Percentiles rank a stretch among this genome's conserved stretches.
These are phyloP conservation scores for Hoplias malabaricus DNA, from an alignment of 2,113 vertebrate genomes.

Conservation along the genomic window DNA sequence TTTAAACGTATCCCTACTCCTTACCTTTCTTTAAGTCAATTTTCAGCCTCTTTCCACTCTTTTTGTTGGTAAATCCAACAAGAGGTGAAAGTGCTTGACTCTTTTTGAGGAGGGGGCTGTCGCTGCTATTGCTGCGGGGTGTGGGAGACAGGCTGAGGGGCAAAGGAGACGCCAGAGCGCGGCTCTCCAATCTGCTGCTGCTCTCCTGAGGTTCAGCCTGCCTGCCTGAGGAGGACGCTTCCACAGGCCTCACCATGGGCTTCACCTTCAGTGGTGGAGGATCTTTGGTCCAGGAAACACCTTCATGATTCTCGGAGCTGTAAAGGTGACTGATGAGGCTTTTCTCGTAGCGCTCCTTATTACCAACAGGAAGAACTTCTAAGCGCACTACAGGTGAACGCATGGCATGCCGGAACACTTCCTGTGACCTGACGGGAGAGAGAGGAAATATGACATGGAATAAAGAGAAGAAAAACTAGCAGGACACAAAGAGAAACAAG, in stretches of 20 bases:
- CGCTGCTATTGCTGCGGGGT: slow-evolving; percentile 60
- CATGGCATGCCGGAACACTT: slow-evolving; percentile 94
- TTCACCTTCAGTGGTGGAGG: slow-evolving; percentile 78
- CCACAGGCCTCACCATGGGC: slow-evolving; percentile 68
- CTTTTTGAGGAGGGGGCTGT: slow-evolving; percentile 72
- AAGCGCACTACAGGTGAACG: slow-evolving; percentile 77
- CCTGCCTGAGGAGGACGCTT: slow-evolving; percentile 53
- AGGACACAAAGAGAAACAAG: not conserved
- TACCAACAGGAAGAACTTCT: slow-evolving; percentile 81
- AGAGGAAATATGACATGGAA: not conserved
- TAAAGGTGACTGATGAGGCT: slow-evolving; percentile 82
- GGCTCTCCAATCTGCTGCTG: slow-evolving; percentile 49
- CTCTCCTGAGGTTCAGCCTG: slow-evolving; percentile 55
- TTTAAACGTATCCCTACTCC: not conserved
- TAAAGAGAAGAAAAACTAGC: not conserved
- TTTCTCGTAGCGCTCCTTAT: slow-evolving; percentile 87
- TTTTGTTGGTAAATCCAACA: slow-evolving; percentile 82
- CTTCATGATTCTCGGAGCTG: slow-evolving; percentile 69
- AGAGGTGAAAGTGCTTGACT: slow-evolving; percentile 78
- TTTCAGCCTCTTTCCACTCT: slow-evolving; percentile 83
- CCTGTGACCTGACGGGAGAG: slow-evolving; percentile 82
- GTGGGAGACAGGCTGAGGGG: slow-evolving; percentile 56
- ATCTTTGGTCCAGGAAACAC: slow-evolving; percentile 71
- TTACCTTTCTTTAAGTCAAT: slow-evolving; percentile 97
- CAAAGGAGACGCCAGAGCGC: slow-evolving; percentile 17